A percentile compares a stretch with the other conserved stretches of the same genome.
These are phyloP conservation scores for Nowickia ferox DNA, from an alignment of 2,888 invertebrate genomes.

Conservation along the genomic window DNA sequence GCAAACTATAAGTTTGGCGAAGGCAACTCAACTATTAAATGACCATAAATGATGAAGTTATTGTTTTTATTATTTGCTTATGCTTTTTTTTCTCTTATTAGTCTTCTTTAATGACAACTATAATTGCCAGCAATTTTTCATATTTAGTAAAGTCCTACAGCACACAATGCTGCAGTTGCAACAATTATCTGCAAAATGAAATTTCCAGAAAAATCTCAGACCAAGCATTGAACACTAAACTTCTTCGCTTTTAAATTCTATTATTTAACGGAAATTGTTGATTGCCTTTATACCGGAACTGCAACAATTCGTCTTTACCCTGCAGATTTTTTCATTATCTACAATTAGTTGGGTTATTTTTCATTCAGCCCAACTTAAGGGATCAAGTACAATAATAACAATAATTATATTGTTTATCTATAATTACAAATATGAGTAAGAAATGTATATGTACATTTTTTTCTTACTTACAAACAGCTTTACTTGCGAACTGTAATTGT, in stretches of 20 bases:
- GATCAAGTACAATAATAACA: conserved; percentile 62
- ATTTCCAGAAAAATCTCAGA: background rate
- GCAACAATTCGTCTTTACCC: conserved; percentile 9
- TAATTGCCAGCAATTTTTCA: conserved; percentile 68
- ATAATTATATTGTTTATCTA: conserved; percentile 65
- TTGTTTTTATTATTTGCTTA: conserved; percentile 42
- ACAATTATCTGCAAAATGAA: background rate
- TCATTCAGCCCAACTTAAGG: conserved; percentile 37
- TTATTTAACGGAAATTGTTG: background rate
- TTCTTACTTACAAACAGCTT: conserved; percentile 18
- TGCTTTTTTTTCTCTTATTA: too few species aligned
- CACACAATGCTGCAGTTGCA: background rate
- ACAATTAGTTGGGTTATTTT: conserved; percentile 27
- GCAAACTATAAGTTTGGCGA: conserved; percentile 2
- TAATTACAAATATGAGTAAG: conserved; percentile 59
- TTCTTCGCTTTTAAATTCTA: background rate
- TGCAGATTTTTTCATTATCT: conserved; percentile 27
- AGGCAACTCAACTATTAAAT: conserved; percentile 16
- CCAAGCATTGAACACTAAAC: too few species aligned
- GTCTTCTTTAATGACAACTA: conserved; percentile 61
- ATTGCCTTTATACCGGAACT: background rate
- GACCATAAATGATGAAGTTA: conserved; percentile 51
- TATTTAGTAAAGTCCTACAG: conserved; percentile 28
- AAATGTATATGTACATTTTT: conserved; percentile 6
- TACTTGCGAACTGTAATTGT: conserved; percentile 29